These are phyloP conservation scores for Ariolimax columbianus DNA, from an alignment of 2,888 invertebrate genomes.

Conservation along the genomic window DNA sequence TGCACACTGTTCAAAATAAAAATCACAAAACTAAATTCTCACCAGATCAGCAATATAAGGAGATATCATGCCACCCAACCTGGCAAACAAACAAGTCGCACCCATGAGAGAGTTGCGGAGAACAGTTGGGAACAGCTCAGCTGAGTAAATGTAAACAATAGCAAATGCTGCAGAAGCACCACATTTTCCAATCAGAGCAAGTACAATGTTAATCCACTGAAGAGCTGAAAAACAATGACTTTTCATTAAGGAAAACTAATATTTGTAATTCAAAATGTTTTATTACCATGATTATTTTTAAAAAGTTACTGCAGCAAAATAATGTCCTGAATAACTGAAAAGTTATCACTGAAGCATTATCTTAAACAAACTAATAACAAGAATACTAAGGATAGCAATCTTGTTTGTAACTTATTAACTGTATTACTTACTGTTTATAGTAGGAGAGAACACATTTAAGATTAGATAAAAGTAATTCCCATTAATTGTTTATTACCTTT, in stretches of 20 bases:
- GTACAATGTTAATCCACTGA: slow-evolving; percentile 78
- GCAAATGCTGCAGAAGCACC: slow-evolving; percentile 90
- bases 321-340: too few species aligned
- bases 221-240: slow-evolving; percentile 22
- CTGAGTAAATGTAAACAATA: slow-evolving; percentile 90
- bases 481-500: too few species aligned
- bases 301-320: too few species aligned
- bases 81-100: slow-evolving; percentile 48
- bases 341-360: too few species aligned
- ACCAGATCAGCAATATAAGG: slow-evolving; percentile 54
- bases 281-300: too few species aligned
- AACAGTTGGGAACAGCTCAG: slow-evolving; percentile 93
- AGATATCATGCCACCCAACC: slow-evolving; percentile 53
- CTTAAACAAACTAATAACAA: too few species aligned
- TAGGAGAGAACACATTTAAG: too few species aligned
- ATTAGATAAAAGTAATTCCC: too few species aligned
- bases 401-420: too few species aligned
- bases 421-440: too few species aligned
- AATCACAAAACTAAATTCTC: not conserved
- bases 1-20: not conserved
- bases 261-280: too few species aligned
- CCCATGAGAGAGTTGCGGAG: slow-evolving; percentile 81
- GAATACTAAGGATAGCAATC: too few species aligned
- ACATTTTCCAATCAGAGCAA: slow-evolving; percentile 87
- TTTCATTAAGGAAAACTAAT: not conserved